Evolutionary conservation across 2,888 invertebrate genomes (phyloP).

Genomic region (Ichneumoninae sp.): DNA sequence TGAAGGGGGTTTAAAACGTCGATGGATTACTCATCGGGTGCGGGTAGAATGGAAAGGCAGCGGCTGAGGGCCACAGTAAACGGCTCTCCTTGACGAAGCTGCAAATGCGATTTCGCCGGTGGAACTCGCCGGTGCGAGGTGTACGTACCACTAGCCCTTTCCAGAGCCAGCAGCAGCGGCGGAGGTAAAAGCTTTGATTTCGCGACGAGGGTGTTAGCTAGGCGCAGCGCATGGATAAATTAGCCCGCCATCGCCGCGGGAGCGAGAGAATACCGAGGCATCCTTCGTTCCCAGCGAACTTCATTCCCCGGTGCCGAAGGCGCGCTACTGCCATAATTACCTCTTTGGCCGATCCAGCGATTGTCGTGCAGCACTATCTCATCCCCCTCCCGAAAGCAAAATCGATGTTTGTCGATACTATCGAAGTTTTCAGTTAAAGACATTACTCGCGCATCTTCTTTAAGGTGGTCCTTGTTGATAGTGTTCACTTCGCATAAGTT

Average conservation of each 20-base stretch:
- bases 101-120: slow-evolving; percentile 61
- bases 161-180: slow-evolving; percentile 26
- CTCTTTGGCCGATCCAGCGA: slow-evolving; percentile 53
- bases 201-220: slow-evolving; percentile 43
- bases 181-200: slow-evolving; percentile 66
- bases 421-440: no score
- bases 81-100: slow-evolving; percentile 56
- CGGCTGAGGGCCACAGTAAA: slow-evolving; percentile 59
- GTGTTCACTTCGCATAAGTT: no score
- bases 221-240: slow-evolving; percentile 55
- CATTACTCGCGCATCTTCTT: no score
- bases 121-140: slow-evolving; percentile 36
- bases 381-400: slow-evolving; percentile 22
- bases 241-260: slow-evolving; percentile 24
- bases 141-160: slow-evolving; percentile 16
- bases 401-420: slow-evolving; percentile 42
- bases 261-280: slow-evolving; percentile 24
- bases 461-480: no score
- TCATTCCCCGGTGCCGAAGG: slow-evolving; percentile 50
- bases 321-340: slow-evolving; percentile 62
- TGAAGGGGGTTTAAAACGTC: slow-evolving; percentile 49
- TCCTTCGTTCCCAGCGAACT: slow-evolving; percentile 53
- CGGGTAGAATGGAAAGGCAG: slow-evolving; percentile 8
- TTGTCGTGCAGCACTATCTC: background rate
- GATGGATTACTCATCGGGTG: slow-evolving; percentile 34